These are phyloP conservation scores for Telmatherina bonti DNA, from an alignment of 2,797 vertebrate species.

Conservation along the genomic window DNA sequence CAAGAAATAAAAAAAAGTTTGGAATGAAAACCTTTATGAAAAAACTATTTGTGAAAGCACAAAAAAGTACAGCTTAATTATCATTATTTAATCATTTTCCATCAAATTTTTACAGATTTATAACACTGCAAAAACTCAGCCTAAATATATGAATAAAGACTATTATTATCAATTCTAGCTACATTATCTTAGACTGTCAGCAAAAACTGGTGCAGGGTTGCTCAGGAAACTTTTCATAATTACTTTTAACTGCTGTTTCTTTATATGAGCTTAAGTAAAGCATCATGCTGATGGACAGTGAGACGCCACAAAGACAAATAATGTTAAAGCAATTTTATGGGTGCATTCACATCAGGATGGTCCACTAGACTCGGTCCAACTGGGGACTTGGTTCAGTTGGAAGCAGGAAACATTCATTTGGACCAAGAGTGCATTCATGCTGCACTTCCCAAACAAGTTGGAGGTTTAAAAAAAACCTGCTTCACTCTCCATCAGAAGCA, in stretches of 20 bases:
- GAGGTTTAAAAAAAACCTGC: too few relatives aligned
- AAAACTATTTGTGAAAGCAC: not conserved
- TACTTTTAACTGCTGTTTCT: constrained; percentile 2
- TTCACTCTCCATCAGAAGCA: too few relatives aligned
- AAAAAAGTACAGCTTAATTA: not conserved
- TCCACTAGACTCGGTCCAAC: too few relatives aligned
- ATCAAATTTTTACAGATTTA: not conserved
- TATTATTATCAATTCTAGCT: not conserved
- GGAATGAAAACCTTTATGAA: not conserved
- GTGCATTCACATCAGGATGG: too few relatives aligned
- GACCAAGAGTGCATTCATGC: too few relatives aligned
- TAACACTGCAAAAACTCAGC: not conserved
- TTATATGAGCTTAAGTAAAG: constrained; percentile 11
- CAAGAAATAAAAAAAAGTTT: not conserved
- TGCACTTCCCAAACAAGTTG: too few relatives aligned
- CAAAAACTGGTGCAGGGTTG: constrained; percentile 18
- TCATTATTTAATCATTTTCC: not conserved
- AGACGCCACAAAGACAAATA: not conserved
- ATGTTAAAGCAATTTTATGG: not conserved
- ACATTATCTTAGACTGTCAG: constrained; percentile 3
- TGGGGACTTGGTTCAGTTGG: too few relatives aligned
- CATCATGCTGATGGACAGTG: constrained; percentile 1
- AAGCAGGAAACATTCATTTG: too few relatives aligned
- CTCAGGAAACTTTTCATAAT: constrained; percentile 1
- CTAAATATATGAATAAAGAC: not conserved